These are phyloP conservation scores for Xanthia togata DNA, from an alignment of 2,888 invertebrate species.

Conservation along the genomic window DNA sequence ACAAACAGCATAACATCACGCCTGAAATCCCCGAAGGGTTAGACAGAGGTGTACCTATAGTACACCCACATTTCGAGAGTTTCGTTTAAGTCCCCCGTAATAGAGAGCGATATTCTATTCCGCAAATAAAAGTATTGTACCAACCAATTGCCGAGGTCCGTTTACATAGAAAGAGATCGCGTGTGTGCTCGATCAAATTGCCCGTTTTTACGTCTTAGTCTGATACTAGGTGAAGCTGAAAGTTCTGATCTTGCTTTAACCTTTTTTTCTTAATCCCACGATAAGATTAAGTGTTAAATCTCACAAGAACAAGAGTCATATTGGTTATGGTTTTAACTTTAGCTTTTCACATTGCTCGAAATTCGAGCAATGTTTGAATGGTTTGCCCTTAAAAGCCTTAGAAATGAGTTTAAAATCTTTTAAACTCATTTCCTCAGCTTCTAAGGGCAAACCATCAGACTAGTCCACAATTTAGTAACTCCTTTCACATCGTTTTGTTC, in stretches of 20 bases:
- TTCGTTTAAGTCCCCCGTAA: not conserved
- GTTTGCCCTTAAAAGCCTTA: too few relatives aligned
- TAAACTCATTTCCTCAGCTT: slow-evolving; percentile 3
- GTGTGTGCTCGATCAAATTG: not conserved
- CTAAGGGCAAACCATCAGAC: not conserved
- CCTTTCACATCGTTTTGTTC: not conserved
- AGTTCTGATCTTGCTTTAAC: not conserved
- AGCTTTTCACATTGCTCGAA: not conserved
- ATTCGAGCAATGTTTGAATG: too few relatives aligned
- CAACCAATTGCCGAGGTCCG: not conserved
- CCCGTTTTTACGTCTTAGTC: not conserved
- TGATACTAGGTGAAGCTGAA: not conserved
- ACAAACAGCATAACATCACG: too few relatives aligned
- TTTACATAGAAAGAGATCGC: not conserved
- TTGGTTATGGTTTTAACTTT: not conserved
- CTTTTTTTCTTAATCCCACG: too few relatives aligned
- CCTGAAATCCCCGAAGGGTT: not conserved
- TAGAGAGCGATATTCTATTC: not conserved
- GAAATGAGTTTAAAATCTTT: too few relatives aligned
- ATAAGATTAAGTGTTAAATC: too few relatives aligned
- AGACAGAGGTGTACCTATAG: not conserved
- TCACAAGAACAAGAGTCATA: too few relatives aligned
- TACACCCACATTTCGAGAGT: not conserved
- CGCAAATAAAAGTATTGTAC: not conserved
- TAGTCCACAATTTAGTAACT: not conserved